Base-by-base conservation (phyloP, 1,140 invertebrate species). In the Drosophila jambulina region DNA sequence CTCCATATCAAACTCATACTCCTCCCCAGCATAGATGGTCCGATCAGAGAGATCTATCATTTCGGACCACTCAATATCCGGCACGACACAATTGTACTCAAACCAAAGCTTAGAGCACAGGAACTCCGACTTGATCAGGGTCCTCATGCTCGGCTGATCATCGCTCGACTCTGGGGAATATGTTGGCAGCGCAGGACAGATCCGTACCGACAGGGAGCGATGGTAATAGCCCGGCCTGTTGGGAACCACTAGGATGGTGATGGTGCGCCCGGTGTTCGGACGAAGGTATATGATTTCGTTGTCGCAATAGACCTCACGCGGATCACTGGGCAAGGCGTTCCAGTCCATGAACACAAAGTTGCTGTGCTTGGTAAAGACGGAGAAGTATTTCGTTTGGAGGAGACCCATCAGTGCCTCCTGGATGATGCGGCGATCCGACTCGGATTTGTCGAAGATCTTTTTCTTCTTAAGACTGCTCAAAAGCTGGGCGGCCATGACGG, bases 331-430 rank as follows among this genome's bases (percentile, higher is more conserved):
- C 45, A 92, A n/a, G 4, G 63, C 49, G 43, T 92, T 91, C 91
- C 91, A 92, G 71, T 92, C 91, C 85, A 92, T 84, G 27, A 91
- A 84, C 4, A 77, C 74, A 58, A 87, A 92, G 43, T 88, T 81
- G 23, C 76, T 80, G 64, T 91, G 86, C 62, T 82, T 78, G n/a
- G 60, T 68, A 10, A 92, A 77, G 7, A 72, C 51, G 25, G 57
- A 71, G 51, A 92, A 92, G 34, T 92, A 92, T 23, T 82, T 75
- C 4, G 67, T 78, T 17, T 76, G 63, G 1, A 92, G 23, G 9
- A 92, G 60, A 9, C 38, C 42, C 5, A 53, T 21, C 23, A 92
- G 6, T 0, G 91, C 80, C 38, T 79, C 91, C 1, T 90, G 82
- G 5, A 92, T 70, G 0, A 92, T 79, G 2, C 78, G 70, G n/a